Evolutionary conservation across 2,888 invertebrate genomes (phyloP).

Genomic region (Prenolepis imparis): DNA sequence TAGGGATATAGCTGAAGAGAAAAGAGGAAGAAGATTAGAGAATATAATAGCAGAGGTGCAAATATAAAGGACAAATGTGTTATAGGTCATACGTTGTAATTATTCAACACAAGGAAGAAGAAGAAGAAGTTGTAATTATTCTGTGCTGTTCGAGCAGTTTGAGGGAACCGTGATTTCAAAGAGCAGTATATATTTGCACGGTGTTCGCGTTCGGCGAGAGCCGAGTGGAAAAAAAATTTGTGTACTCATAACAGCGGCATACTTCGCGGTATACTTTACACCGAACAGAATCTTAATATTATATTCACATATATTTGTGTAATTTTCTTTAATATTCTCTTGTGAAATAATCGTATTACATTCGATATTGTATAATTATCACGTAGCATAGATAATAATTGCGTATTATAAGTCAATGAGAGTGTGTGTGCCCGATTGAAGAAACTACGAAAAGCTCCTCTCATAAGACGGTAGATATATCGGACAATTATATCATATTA

Average conservation of each 20-base stretch:
- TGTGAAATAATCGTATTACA: not conserved
- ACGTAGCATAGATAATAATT: not conserved
- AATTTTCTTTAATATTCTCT: conserved; percentile 23
- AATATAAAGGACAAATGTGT: not conserved
- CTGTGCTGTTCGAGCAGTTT: not conserved
- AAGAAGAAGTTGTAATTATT: conserved; percentile 19
- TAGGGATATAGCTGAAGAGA: not conserved
- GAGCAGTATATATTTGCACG: conserved; percentile 22
- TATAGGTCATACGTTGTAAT: not conserved
- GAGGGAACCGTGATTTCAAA: conserved; percentile 7
- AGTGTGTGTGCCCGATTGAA: not conserved
- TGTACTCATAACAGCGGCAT: conserved; percentile 29
- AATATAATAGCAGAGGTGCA: conserved; percentile 10
- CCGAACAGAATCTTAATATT: conserved; percentile 10
- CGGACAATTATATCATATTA: not conserved
- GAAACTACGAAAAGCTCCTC: not conserved
- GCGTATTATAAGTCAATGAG: not conserved
- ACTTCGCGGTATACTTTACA: not conserved
- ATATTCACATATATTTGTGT: conserved; percentile 13
- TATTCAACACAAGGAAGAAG: no score
- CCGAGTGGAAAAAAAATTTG: conserved; percentile 26
- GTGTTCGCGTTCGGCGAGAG: not conserved
- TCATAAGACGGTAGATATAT: not conserved
- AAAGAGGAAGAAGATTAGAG: no score
- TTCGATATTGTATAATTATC: not conserved